phyloP scores from a whole-genome alignment of 1,140 invertebrate genomes.

The Doryteuthis pealeii region DNA sequence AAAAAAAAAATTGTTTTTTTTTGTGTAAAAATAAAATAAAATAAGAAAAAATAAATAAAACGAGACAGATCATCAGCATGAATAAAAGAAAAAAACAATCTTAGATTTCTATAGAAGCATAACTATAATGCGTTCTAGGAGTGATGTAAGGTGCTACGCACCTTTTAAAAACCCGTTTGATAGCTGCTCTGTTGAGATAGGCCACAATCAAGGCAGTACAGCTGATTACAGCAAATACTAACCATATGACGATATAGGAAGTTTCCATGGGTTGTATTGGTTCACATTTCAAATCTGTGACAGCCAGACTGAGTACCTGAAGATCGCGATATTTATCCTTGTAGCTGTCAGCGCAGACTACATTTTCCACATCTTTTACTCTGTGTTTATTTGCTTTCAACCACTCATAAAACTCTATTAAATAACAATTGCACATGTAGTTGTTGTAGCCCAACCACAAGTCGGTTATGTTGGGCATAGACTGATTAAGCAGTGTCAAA shows the following conservation, averaged over 20 bases:
- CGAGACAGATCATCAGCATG: no score
- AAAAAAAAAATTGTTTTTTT: no score
- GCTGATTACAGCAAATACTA: neutral
- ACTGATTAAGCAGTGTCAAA: conserved; percentile 14
- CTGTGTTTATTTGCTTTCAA: conserved; percentile 9
- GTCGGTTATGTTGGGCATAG: conserved; percentile 5
- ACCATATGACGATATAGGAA: conserved; percentile 2
- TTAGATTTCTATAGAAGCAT: conserved; percentile 6
- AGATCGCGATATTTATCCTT: neutral
- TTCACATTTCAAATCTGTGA: conserved; percentile 2
- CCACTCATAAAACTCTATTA: conserved; percentile 23
- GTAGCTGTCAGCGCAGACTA: neutral
- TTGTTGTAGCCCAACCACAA: conserved; percentile 22
- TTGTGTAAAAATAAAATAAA: no score
- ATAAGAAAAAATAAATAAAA: no score
- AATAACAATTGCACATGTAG: conserved; percentile 22
- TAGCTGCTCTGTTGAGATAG: neutral
- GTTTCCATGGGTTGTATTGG: neutral
- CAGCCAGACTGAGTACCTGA: neutral
- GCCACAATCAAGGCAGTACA: neutral
- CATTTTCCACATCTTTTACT: neutral
- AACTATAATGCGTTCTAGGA: neutral
- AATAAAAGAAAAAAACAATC: no score
- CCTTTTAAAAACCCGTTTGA: conserved; percentile 4
- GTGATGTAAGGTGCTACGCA: conserved; percentile 7